Evolutionary conservation across 1,140 invertebrate species (phyloP), one percentile per base, ranked within the genome.

Genomic region (Drosophila pandora): DNA sequence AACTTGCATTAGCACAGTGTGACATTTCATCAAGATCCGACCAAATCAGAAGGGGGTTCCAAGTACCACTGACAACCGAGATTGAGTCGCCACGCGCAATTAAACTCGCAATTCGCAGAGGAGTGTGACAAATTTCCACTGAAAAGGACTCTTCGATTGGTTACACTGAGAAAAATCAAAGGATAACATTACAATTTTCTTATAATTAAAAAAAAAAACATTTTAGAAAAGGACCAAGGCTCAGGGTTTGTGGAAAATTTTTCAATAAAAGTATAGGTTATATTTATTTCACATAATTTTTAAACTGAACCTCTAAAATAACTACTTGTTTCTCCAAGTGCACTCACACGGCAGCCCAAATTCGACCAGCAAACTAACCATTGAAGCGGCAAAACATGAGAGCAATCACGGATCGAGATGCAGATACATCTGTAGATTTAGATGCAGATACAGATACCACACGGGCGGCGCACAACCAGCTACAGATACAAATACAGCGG

Each of bases 321-420:
- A n/a, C 3, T 30, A 28, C 0, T 4, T 7, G 6, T 62, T 67
- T 50, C 34, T 13, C 3, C 0, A 2, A 63, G 63, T 67, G 59
- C 45, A 43, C 50, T 68, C 61, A 50, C 30, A 52, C 58, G 32
- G 34, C 53, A 63, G 58, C 67, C 34, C 34, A 47, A 75, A 53
- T 45, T 32, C 21, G 43, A 67, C 63, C 63, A 64, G 63, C 63
- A 67, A 62, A 32, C 47, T 67, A 85, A 47, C 74, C 69, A 85
- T 81, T 85, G 69, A 82, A 76, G 82, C 82, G 82, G 82, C 82
- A 85, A 87, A 85, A 85, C 82, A 85, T 81, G 81, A 85, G 82
- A 87, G 81, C 78, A 87, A 87, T 87, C 81, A 78, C 82, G 76
- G 82, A 85, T 85, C 81, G 82, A 81, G 77, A 79, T 71, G 69